Base-by-base conservation (phyloP, 2,113 vertebrate species). In the Calidris pugnax region DNA sequence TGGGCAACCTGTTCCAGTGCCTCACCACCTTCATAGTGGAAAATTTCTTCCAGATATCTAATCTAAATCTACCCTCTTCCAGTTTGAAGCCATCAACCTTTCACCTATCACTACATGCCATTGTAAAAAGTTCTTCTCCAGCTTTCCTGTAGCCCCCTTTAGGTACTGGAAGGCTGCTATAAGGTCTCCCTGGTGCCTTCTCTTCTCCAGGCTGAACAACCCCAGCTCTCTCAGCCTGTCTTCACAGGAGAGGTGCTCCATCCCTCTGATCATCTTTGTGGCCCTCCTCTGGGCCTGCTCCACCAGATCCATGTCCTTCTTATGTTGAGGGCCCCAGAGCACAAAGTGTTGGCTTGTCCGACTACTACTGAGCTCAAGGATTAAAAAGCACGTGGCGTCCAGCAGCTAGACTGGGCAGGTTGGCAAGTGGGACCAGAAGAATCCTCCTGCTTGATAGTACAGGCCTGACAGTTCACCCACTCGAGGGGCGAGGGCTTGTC, bases 311-410 rank as follows among this genome's bases (percentile, higher is more conserved):
- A 9, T 11, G 23, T 37, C n/a, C 59, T 62, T 62, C 22, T 62
- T 37, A 37, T 16, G 59, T 10, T 37, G 15, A 24, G 23, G 35
- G 22, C 35, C 15, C 23, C 14, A 35, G 14, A 62, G 30, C 53
- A 24, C 28, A 13, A n/a, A n/a, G 17, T 3, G 20, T 4, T 5
- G 51, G 50, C 20, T 3, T 1, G 16, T 4, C 17, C 3, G 10
- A 2, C 2, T 1, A 2, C 30, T 10, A 9, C 47, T 0, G 43
- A 47, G 23, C 0, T 16, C n/a, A 8, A 22, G 3, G n/a, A 37
- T 10, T 5, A 24, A 27, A 64, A 19, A 30, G 50, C 27, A 28
- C 12, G 17, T 39, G 5, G 72, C 55, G 47, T 1, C 28, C 50
- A 45, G 55, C 68, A 5, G 59, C 24, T 4, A 6, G 14, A 27